Base-by-base conservation (phyloP, 2,113 vertebrate genomes). In the Hippocampus mohnikei region DNA sequence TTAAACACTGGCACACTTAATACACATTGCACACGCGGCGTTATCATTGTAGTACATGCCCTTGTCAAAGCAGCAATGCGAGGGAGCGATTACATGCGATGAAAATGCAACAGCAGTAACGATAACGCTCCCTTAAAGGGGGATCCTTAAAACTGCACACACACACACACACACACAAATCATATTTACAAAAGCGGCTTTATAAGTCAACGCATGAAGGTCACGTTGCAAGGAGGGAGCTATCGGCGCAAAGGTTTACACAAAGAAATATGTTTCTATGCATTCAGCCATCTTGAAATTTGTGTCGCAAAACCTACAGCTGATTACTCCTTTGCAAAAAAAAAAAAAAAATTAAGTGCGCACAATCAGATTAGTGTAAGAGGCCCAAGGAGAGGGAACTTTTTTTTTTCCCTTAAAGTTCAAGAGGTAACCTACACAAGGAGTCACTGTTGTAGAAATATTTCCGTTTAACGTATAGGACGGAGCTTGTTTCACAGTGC, bases 341-440 rank as follows among this genome's bases (percentile, higher is more conserved):
- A 53, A 20, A 52, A n/a, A 9, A 9, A 50, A 67, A 76, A 46
- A 74, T 41, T 71, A 63, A 60, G 52, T 58, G 25, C 66, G 67
- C 48, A 66, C 55, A 68, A 76, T 77, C 72, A 75, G 77, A 84
- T 75, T 75, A 75, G 46, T 48, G 77, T 20, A 44, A 73, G 37
- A 40, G 15, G 20, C 13, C 61, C 0, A 37, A 41, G n/a, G 10
- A 66, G 20, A 60, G 15, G 1, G 73, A 74, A 83, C 63, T 69
- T 81, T 9, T 68, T 78, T 78, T 27, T 70, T 50, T 59, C 12
- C 50, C 64, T 61, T 33, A 60, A 67, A 42, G 53, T 59, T 70
- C 68, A 70, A 72, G 60, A 79, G 74, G 53, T 84, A 75, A 73
- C 6, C 41, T 53, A 66, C 69, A 85, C 71, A 84, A 85, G 81